Conservation (phyloP, 2,888 invertebrate genomes). For the Agrochola circellaris region DNA sequence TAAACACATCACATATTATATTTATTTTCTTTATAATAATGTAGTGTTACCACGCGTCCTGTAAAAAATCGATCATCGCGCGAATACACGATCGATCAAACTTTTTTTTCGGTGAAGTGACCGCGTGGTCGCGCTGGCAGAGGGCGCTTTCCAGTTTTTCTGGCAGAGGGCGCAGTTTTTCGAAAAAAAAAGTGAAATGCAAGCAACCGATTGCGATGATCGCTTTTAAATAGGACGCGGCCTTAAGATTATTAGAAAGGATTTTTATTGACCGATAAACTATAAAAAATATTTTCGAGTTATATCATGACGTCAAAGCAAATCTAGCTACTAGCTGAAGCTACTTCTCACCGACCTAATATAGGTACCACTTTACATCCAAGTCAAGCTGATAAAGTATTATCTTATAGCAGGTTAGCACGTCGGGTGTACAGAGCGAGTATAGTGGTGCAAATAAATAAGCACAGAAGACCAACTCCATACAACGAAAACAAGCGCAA, state of each 20-base stretch:
- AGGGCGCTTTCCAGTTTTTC: too few species aligned
- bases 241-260: background rate
- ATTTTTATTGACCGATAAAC: background rate
- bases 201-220: too few species aligned
- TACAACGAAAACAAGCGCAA: too few species aligned
- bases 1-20: too few species aligned
- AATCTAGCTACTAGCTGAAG: slow-evolving; percentile 8
- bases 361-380: slow-evolving; percentile 32
- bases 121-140: too few species aligned
- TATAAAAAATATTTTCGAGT: background rate
- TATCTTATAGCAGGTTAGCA: slow-evolving; percentile 26
- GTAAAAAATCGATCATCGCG: too few species aligned
- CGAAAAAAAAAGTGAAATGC: too few species aligned
- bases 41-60: too few species aligned
- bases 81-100: too few species aligned
- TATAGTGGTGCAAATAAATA: background rate
- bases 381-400: slow-evolving; percentile 42
- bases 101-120: too few species aligned
- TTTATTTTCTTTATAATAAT: background rate
- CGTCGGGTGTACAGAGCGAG: slow-evolving; percentile 5
- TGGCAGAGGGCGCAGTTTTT: too few species aligned
- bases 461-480: slow-evolving; percentile 3
- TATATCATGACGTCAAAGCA: background rate
- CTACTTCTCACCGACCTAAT: slow-evolving; percentile 8
- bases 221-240: too few species aligned